Evolutionary conservation across 1,140 invertebrate genomes (phyloP), one percentile per base, ranked within the genome.

Genomic region (Subanguina moxae): DNA sequence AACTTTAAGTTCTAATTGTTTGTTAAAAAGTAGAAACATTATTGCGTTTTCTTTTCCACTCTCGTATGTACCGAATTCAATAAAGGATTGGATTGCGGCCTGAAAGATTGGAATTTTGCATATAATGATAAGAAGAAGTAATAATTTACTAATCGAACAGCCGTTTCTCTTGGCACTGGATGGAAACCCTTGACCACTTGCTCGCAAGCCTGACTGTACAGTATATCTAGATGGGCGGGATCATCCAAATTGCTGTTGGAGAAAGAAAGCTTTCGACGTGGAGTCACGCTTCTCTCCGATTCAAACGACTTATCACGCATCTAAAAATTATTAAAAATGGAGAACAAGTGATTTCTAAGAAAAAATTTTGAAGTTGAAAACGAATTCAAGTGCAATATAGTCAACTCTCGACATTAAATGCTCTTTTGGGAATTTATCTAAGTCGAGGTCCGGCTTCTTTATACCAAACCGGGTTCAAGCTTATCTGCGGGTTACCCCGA

Each of bases 21-120:
- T 30, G 23, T 19, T 15, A 25, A 25, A 62, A 61, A 0, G 11
- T 42, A 65, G 23, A 8, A 15, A 85, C 78, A 91, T 92, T 82
- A 66, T 28, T 23, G 23, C 27, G 57, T 38, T 52, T 23, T 70
- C 28, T n/a, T 61, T 58, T 19, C 56, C 66, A 11, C 46, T 30
- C 19, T 62, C 27, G 52, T 73, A 62, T 42, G 64, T 30, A 3
- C 68, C 68, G 45, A 48, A 62, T 62, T 71, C 59, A 28, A 71
- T 45, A 30, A 59, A 71, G n/a, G 42, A 70, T 32, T 71, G 68
- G 38, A 71, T 62, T 1, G 68, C 57, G 17, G 68, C 68, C 48
- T 52, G 15, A 52, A 52, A 52, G 3, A 3, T 52, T 52, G n/a
- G n/a, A 45, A 11, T 52, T 19, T 52, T 52, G 3, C 48, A 52